These are phyloP conservation scores for Pantelozetes paolii DNA, from an alignment of 2,888 invertebrate species.

Conservation along the genomic window DNA sequence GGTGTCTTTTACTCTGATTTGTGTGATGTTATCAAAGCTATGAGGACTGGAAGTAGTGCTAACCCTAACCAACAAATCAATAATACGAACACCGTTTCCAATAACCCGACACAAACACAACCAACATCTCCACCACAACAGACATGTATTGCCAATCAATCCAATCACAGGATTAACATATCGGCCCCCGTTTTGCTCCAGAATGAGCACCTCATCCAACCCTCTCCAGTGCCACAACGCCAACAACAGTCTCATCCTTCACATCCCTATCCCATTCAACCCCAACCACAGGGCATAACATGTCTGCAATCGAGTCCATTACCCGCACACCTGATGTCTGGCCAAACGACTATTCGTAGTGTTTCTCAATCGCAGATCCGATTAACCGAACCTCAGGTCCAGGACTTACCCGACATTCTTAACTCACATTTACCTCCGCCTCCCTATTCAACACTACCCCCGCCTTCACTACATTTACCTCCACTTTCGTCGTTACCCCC, in stretches of 20 bases:
- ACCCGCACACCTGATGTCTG: not conserved
- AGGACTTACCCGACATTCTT: conserved; percentile 46
- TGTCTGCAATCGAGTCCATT: conserved; percentile 6
- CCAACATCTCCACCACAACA: not conserved
- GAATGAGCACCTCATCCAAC: not conserved
- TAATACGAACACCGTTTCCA: not conserved
- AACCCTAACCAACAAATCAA: too few relatives aligned
- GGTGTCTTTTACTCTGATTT: conserved; percentile 46
- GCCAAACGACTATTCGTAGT: not conserved
- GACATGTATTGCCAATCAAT: not conserved
- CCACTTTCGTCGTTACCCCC: conserved; percentile 40
- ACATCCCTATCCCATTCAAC: not conserved
- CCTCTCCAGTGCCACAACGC: not conserved
- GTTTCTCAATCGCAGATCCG: conserved; percentile 25
- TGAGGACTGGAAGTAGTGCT: too few relatives aligned
- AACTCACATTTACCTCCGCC: conserved; percentile 46
- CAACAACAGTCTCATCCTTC: not conserved
- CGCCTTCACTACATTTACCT: conserved; percentile 37
- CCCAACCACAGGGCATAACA: conserved; percentile 5
- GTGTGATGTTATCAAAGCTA: conserved; percentile 40
- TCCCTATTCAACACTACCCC: conserved; percentile 46
- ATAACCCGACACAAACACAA: not conserved
- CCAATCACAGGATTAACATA: conserved; percentile 8
- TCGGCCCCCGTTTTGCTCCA: not conserved
- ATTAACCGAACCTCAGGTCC: not conserved